Evolutionary conservation across 2,113 vertebrate genomes (phyloP).

Genomic region (Ceyx margarethae): DNA sequence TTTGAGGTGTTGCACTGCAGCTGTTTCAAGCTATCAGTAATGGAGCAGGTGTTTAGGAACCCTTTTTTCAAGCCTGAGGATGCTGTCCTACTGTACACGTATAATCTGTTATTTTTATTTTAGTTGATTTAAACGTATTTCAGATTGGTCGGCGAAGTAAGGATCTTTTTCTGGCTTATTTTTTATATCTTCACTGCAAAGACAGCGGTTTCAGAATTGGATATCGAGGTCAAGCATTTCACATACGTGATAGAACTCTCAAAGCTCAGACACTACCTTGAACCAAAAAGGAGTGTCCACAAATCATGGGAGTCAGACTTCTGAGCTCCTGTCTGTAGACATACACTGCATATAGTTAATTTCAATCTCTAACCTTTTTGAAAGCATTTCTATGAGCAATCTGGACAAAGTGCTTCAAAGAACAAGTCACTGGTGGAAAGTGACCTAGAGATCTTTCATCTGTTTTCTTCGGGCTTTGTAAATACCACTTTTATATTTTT

Average conservation of each 20-base stretch:
- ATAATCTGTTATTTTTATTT: neutral
- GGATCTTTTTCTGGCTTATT: neutral
- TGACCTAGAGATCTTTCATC: neutral
- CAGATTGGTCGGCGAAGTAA: neutral
- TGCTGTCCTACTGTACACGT: neutral
- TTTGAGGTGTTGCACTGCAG: neutral
- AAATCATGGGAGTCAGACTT: neutral
- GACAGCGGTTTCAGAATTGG: neutral
- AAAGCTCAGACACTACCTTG: neutral
- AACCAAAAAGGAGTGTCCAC: neutral
- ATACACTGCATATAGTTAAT: neutral
- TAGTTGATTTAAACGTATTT: neutral
- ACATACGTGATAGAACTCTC: neutral
- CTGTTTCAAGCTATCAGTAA: neutral
- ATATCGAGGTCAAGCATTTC: neutral
- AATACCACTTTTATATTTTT: neutral
- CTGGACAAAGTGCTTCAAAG: neutral
- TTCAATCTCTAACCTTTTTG: neutral
- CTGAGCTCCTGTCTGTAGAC: neutral
- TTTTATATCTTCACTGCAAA: neutral
- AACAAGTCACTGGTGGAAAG: neutral
- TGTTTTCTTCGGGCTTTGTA: neutral
- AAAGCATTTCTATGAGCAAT: neutral
- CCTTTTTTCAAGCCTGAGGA: neutral
- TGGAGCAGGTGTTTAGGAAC: neutral